phyloP scores from a whole-genome alignment of 2,113 vertebrate species.

The Albula goreensis region DNA sequence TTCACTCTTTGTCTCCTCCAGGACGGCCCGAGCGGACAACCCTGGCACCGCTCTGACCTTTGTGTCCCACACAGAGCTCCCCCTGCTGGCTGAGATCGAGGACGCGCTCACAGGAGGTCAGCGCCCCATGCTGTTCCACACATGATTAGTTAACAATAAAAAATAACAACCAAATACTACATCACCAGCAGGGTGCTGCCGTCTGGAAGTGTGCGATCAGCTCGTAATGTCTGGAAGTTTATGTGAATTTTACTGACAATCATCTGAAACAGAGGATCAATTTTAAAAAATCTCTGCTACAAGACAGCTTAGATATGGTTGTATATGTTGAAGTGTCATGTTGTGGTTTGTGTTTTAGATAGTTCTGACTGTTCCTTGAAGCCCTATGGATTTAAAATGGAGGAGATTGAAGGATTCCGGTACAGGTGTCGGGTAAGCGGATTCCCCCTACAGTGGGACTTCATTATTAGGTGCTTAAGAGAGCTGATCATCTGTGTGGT shows the following conservation, averaged over 20 bases:
- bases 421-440: slow-evolving; percentile 85
- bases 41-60: slow-evolving; percentile 82
- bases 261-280: too few species aligned
- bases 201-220: too few species aligned
- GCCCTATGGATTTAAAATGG: slow-evolving; percentile 83
- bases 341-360: slow-evolving; percentile 57
- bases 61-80: slow-evolving; percentile 70
- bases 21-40: slow-evolving; percentile 86
- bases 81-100: slow-evolving; percentile 71
- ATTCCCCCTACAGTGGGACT: not conserved
- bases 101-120: slow-evolving; percentile 75
- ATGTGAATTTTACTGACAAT: too few species aligned
- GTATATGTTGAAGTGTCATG: too few species aligned
- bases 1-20: slow-evolving; percentile 36
- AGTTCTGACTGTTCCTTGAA: slow-evolving; percentile 60
- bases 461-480: not conserved
- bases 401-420: slow-evolving; percentile 85
- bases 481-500: too few species aligned
- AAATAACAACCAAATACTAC: too few species aligned
- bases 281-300: too few species aligned
- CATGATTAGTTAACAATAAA: too few species aligned
- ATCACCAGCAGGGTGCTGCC: too few species aligned
- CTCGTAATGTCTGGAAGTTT: too few species aligned
- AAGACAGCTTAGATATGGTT: too few species aligned
- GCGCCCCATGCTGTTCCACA: not conserved